Evolutionary conservation across 2,797 vertebrate genomes (phyloP), one percentile per base, ranked within the genome.

Genomic region (Telmatherina bonti): DNA sequence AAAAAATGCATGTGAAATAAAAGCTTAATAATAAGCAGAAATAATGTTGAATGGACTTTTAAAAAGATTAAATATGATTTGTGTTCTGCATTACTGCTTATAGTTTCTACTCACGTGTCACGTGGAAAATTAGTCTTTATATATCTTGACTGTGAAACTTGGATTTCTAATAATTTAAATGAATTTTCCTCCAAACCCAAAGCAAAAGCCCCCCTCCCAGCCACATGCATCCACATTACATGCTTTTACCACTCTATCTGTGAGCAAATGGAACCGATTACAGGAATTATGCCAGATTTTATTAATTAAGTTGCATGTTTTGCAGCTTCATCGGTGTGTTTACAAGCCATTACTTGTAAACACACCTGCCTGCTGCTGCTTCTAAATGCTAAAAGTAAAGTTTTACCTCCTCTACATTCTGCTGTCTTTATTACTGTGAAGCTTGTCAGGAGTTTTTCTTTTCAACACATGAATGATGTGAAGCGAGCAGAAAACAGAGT

Each of bases 401-500:
- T 31, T 7, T 38, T n/a, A 38, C 18, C 33, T 18, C 13, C 45
- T 56, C 22, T 41, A 9, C 54, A 0, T 52, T 38, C 12, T 30
- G 15, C 1, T 1, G 2, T 60, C 13, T 53, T 20, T 24, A 38
- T 31, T 3, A 15, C 24, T 63, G 30, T 31, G 49, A 63, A 12
- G 36, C 38, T 36, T 52, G 66, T 35, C 13, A 54, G 56, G 7
- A 63, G 59, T 30, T 63, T 62, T 36, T 36, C 9, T 35, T 55
- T 64, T 16, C 5, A 56, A 6, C 57, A 18, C 60, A 63, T 33
- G 31, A 24, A 53, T 18, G 57, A 27, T 29, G 10, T 5, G 41
- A 5, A 4, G 61, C n/a, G 66, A 43, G 57, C 62, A 52, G 58
- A 57, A 38, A 70, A 43, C 55, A 18, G 59, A 59, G 35, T 10